phyloP scores from a whole-genome alignment of 2,113 vertebrate species.

The Chionis minor region DNA sequence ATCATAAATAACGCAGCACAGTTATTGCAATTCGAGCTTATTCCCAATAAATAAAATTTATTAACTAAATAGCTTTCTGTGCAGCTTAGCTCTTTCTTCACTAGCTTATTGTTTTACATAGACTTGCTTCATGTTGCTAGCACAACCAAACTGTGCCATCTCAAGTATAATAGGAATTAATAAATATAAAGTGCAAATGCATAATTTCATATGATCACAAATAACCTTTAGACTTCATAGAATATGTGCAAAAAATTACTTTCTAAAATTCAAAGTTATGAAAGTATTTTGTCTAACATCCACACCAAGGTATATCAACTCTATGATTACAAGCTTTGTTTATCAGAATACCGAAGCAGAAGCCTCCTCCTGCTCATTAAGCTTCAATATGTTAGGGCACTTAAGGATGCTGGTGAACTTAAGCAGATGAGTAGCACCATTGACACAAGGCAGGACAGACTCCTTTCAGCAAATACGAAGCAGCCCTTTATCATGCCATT shows the following conservation, averaged over 20 bases:
- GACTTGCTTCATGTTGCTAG: neutral
- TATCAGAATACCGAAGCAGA: neutral
- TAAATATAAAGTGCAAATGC: neutral
- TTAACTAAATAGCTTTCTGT: conserved; percentile 18
- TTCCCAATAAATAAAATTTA: conserved; percentile 60
- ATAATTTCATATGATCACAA: neutral
- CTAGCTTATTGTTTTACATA: neutral
- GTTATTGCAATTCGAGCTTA: conserved; percentile 59
- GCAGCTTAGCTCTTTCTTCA: neutral
- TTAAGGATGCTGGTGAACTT: neutral
- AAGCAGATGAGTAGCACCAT: neutral
- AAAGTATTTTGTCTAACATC: neutral
- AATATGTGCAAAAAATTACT: neutral
- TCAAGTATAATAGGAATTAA: neutral
- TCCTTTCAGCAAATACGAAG: neutral
- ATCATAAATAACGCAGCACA: conserved; percentile 64
- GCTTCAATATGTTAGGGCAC: neutral
- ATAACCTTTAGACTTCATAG: neutral
- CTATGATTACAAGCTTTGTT: neutral
- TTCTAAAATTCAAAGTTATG: neutral
- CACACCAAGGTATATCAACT: neutral
- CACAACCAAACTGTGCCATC: neutral
- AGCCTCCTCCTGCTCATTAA: neutral
- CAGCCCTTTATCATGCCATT: neutral
- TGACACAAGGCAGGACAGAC: neutral